Percentiles rank a stretch among this genome's conserved stretches.
These are phyloP conservation scores for Volucella inflata DNA, from an alignment of 2,888 invertebrate species.

Conservation along the genomic window DNA sequence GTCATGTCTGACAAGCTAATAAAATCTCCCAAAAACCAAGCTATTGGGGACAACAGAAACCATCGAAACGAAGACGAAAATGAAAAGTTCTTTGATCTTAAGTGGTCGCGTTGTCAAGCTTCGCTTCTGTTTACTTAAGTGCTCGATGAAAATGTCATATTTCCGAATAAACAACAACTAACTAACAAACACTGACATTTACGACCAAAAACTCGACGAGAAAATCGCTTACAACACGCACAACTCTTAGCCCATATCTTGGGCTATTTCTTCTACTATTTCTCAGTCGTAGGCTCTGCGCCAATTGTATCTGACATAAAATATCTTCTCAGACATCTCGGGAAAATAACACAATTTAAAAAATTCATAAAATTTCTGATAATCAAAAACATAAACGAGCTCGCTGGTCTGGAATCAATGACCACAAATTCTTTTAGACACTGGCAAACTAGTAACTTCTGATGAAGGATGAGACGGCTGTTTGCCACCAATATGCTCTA, in stretches of 20 bases:
- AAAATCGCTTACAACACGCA: conserved; percentile 8
- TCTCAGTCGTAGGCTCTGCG: not conserved
- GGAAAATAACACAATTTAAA: conserved; percentile 18
- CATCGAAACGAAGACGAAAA: not conserved
- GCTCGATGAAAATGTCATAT: conserved; percentile 6
- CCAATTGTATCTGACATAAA: conserved; percentile 22
- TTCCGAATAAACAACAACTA: conserved; percentile 41
- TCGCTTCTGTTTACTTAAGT: conserved; percentile 35
- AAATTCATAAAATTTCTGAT: conserved; percentile 31
- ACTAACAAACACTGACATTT: conserved; percentile 54
- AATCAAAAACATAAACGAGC: conserved; percentile 39
- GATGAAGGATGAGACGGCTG: conserved; percentile 1
- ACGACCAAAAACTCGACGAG: conserved; percentile 17
- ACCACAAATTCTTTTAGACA: conserved; percentile 38
- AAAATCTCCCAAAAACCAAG: not conserved
- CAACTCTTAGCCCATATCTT: not conserved
- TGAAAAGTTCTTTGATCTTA: conserved; percentile 45
- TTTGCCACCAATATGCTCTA: not conserved
- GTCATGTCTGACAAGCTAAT: conserved; percentile 43
- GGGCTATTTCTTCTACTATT: not conserved
- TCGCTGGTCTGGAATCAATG: conserved; percentile 53
- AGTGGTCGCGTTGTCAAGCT: conserved; percentile 25
- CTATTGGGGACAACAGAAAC: not conserved
- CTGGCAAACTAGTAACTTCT: not conserved
- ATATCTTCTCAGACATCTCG: conserved; percentile 15